Evolutionary conservation across 2,113 vertebrate genomes (phyloP).

Genomic region (Semnornis frantzii): DNA sequence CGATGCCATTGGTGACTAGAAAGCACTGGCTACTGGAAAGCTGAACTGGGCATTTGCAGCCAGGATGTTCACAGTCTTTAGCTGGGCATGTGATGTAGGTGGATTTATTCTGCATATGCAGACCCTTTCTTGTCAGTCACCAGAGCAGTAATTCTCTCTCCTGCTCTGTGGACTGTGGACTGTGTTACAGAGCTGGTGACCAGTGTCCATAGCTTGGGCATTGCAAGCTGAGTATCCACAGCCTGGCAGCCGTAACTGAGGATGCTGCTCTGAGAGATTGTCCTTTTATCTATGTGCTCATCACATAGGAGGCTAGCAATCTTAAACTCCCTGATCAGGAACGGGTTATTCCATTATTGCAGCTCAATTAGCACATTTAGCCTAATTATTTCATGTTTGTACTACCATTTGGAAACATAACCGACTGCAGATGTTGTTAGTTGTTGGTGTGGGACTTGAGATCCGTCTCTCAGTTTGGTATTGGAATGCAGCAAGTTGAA

Average conservation of each 20-base stretch:
- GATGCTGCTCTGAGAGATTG: background rate
- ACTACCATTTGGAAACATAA: background rate
- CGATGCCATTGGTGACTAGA: background rate
- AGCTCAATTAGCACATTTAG: background rate
- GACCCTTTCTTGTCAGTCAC: background rate
- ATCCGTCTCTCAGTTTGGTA: background rate
- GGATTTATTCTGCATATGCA: background rate
- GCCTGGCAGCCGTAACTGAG: background rate
- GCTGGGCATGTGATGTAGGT: background rate
- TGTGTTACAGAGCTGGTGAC: accelerated
- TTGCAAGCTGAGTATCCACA: background rate
- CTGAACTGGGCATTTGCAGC: background rate
- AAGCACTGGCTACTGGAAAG: background rate
- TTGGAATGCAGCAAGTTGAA: background rate
- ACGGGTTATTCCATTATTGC: background rate
- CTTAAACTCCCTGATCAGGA: background rate
- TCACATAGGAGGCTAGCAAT: background rate
- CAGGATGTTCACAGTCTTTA: background rate
- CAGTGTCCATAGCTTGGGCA: background rate
- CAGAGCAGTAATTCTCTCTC: background rate
- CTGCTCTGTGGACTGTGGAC: background rate
- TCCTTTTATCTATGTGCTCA: background rate
- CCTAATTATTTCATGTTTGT: background rate
- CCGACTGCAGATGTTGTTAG: background rate
- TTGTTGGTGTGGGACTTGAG: background rate